Base-by-base conservation (phyloP, 2,797 vertebrate genomes). In the Fundulus diaphanus region DNA sequence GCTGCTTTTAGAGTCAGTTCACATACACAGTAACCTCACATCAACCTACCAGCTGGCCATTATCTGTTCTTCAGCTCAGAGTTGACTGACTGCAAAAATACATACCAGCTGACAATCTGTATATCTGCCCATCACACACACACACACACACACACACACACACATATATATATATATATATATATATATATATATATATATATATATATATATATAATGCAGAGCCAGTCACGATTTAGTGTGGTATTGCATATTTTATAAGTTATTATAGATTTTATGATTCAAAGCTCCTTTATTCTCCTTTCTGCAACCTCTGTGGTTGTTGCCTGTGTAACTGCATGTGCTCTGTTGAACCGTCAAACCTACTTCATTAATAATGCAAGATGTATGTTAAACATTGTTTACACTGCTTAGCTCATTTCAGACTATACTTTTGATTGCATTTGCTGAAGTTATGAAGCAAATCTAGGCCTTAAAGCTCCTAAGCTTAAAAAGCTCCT, bases 1-100 rank as follows among this genome's bases (percentile, higher is more conserved):
- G 72, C 88, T 92, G 88, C 87, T 93, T 93, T 90, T 85, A 84
- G 48, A 92, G 88, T 92, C 91, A 83, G 82, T 91, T 89, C 92
- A 93, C 92, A 92, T 88, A 92, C 85, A 83, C 86, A 88, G 72
- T 77, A 86, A 75, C 83, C 88, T 86, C 87, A 85, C 88, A 87
- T 91, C 89, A 89, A 91, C 89, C 83, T 67, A 80, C 81, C 88
- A 90, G 86, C 85, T 89, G 88, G 83, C 73, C 82, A 81, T 86
- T 85, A 92, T 89, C 85, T 88, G 81, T 88, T 91, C 86, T 87
- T 86, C 83, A 85, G 79, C 82, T 88, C 84, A 85, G 78, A 83
- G 78, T 82, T 83, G 81, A 85, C 74, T 88, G 88, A 88, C 86
- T 84, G 51, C 83, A 88, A 78, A 88, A 78, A 80, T 77, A 82